phyloP scores from a whole-genome alignment of 2,797 vertebrate genomes.

The Cuniculus paca region DNA sequence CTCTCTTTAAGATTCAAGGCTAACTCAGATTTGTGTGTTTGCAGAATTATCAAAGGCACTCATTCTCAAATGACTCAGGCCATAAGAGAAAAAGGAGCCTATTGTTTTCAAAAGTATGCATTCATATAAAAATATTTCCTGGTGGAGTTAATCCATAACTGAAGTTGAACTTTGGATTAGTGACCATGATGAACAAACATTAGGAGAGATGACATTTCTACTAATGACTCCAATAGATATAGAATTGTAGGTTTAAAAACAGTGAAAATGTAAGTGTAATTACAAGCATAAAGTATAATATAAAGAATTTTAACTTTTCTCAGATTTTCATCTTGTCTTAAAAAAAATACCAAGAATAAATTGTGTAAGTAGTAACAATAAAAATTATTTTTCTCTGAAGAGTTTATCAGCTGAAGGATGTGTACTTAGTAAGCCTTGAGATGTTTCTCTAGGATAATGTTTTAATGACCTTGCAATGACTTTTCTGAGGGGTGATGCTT shows the following conservation, averaged over 20 bases:
- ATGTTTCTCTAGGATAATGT: not conserved
- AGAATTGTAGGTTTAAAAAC: conserved; percentile 23
- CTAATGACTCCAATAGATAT: conserved; percentile 8
- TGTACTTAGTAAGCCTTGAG: not conserved
- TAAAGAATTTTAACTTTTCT: not conserved
- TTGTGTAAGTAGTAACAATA: not conserved
- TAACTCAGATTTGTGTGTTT: conserved; percentile 32
- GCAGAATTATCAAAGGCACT: conserved; percentile 43
- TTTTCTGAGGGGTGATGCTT: not conserved
- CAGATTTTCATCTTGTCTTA: conserved; percentile 2
- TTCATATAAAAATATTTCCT: conserved; percentile 68
- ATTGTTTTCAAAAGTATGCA: conserved; percentile 63
- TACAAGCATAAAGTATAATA: not conserved
- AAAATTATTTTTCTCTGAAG: conserved; percentile 16
- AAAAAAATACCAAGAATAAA: conserved; percentile 11
- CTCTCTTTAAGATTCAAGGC: not conserved
- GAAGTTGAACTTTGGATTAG: conserved; percentile 63
- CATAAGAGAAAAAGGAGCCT: conserved; percentile 43
- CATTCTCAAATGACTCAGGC: conserved; percentile 55
- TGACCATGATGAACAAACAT: conserved; percentile 12
- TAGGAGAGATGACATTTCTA: not conserved
- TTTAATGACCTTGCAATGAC: not conserved
- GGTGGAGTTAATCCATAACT: conserved; percentile 77
- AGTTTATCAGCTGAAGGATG: not conserved
- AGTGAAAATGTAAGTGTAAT: not conserved